Evolutionary conservation across 2,113 vertebrate genomes (phyloP), one percentile per base, ranked within the genome.

Genomic region (Dendropsophus ebraccatus): DNA sequence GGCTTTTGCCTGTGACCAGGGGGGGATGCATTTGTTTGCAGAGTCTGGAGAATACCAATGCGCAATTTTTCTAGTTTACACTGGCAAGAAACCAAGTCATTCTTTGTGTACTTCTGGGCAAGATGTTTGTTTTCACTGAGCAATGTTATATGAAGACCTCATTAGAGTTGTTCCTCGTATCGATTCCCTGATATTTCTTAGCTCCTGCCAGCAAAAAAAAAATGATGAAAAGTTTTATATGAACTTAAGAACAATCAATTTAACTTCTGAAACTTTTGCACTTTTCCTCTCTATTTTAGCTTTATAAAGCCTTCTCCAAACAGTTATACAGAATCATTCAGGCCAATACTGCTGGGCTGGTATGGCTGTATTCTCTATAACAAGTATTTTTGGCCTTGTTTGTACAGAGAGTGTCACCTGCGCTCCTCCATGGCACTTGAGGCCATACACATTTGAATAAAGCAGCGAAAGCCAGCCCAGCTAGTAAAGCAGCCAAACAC

Each of bases 161-260:
- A 62, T 75, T 75, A 84, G 23, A 45, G 4, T 2, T 28, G 16
- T 54, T 75, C 11, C 58, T 58, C 21, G 41, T 58, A 83, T 83
- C 60, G 69, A 83, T 73, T 83, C 19, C 21, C 60, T 75, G 23
- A 30, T 49, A 81, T 81, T 81, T 47, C 58, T 65, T 13, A 65
- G 35, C 56, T 62, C 14, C 56, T 47, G 23, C 37, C 52, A 37
- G 13, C 16, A 65, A 60, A 28, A 65, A 56, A 25, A 45, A 10
- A 8, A 41, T 5, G 41, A n/a, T n/a, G 23, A 60, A 80, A 81
- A 45, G 23, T 65, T 45, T 54, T 45, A 19, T 45, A 14, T 19
- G 11, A 25, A 81, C 25, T 19, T 52, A 30, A 30, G 45, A 76
- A 17, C 1, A 47, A 74, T 76, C 47, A 49, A 52, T 76, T 17